phyloP scores from a whole-genome alignment of 1,140 invertebrate species.

The Samia ricini region DNA sequence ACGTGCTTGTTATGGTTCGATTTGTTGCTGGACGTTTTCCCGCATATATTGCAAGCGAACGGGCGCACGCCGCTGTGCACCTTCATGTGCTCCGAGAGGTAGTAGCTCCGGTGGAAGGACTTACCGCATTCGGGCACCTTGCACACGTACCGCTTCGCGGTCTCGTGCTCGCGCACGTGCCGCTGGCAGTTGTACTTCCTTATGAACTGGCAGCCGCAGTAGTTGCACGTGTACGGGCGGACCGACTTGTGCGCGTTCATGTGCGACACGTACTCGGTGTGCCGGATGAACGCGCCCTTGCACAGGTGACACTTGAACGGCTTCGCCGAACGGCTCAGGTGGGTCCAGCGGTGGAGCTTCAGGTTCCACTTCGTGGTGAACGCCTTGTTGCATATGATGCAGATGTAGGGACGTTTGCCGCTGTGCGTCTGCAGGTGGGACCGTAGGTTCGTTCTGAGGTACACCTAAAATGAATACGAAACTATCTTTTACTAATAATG shows the following conservation, averaged over 20 bases:
- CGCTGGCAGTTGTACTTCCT: conserved; percentile 94
- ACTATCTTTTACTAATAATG: neutral
- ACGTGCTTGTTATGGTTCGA: conserved; percentile 94
- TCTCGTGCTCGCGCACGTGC: conserved; percentile 94
- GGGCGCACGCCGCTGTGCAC: conserved; percentile 91
- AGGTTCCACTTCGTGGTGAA: conserved; percentile 95
- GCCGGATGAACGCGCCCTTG: conserved; percentile 88
- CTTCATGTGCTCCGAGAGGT: conserved; percentile 90
- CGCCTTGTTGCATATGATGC: conserved; percentile 89
- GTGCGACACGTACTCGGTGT: conserved; percentile 88
- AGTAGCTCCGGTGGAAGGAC: conserved; percentile 91
- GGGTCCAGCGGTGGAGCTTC: conserved; percentile 93
- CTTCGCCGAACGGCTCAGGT: conserved; percentile 88
- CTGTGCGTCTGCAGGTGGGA: conserved; percentile 89
- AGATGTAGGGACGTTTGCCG: conserved; percentile 85
- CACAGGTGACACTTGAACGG: conserved; percentile 92
- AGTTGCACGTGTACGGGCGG: conserved; percentile 92
- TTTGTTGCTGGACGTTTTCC: conserved; percentile 91
- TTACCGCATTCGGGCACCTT: conserved; percentile 88
- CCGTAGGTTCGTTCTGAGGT: conserved; percentile 87
- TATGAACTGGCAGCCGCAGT: conserved; percentile 96
- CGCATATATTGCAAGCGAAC: conserved; percentile 91
- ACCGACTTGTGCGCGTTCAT: conserved; percentile 90
- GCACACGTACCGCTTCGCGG: conserved; percentile 92
- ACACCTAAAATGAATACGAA: conserved; percentile 73